A percentile compares a stretch with the other conserved stretches of the same genome.
phyloP scores from a whole-genome alignment of 1,140 invertebrate genomes.

The Asobara japonica region DNA sequence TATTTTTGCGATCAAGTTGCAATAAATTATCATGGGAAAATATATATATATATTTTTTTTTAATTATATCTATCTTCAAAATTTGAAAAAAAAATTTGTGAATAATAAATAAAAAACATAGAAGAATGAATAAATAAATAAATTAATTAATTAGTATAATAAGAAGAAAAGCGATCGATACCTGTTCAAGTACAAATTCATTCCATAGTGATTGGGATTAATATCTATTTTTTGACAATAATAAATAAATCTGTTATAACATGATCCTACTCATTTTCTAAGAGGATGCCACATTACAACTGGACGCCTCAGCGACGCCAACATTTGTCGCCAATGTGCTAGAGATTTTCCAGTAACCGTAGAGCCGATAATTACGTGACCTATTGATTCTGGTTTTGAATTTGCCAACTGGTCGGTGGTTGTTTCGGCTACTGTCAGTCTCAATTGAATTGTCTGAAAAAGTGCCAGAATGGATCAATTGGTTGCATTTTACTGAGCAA shows the following conservation, averaged over 20 bases:
- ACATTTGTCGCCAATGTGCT: constrained; percentile 87
- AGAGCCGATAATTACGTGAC: constrained; percentile 78
- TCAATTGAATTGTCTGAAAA: constrained; percentile 75
- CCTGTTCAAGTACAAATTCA: too few species aligned
- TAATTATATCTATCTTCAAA: too few species aligned
- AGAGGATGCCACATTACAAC: constrained; percentile 87
- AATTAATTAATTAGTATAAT: too few species aligned
- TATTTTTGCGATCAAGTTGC: not conserved
- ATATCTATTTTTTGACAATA: not conserved
- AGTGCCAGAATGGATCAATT: constrained; percentile 33
- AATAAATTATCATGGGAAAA: not conserved
- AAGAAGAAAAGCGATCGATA: too few species aligned
- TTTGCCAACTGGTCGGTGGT: constrained; percentile 56
- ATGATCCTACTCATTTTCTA: constrained; percentile 66
- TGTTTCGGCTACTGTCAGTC: constrained; percentile 74
- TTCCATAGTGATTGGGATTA: too few species aligned
- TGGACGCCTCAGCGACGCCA: constrained; percentile 81
- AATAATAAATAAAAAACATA: too few species aligned
- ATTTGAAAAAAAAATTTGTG: too few species aligned
- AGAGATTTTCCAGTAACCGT: constrained; percentile 75
- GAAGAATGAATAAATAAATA: too few species aligned
- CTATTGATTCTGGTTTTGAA: constrained; percentile 69
- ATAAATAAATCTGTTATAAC: not conserved
- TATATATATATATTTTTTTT: too few species aligned
- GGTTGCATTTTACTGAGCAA: not conserved